These are phyloP conservation scores for Rhincodon typus DNA, from an alignment of 2,797 vertebrate genomes.

Conservation along the genomic window DNA sequence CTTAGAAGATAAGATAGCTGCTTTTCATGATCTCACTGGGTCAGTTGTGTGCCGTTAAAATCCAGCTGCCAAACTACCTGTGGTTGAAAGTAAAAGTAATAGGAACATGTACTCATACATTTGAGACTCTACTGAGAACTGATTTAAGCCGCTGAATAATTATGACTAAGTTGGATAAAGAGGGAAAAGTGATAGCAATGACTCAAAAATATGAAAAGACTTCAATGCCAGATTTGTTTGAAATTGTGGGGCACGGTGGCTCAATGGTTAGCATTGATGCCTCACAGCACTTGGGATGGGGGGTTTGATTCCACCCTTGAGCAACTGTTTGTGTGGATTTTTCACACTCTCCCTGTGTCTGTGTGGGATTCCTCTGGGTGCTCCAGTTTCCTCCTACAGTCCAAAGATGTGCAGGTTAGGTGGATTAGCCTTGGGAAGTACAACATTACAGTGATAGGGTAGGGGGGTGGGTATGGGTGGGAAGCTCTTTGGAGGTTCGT, in stretches of 20 bases:
- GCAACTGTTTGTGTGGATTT: too few relatives aligned
- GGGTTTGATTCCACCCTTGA: too few relatives aligned
- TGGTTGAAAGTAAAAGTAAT: not conserved
- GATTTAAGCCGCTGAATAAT: not conserved
- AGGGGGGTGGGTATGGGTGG: too few relatives aligned
- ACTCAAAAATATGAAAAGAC: not conserved
- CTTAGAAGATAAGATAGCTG: not conserved
- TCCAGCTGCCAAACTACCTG: not conserved
- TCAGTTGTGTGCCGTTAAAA: not conserved
- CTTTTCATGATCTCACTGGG: not conserved
- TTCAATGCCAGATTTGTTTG: not conserved
- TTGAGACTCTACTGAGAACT: not conserved
- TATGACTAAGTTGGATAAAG: not conserved
- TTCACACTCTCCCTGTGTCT: too few relatives aligned
- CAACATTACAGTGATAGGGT: too few relatives aligned
- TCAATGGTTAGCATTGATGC: too few relatives aligned
- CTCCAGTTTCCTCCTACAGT: too few relatives aligned
- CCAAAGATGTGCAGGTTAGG: too few relatives aligned
- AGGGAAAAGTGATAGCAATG: not conserved
- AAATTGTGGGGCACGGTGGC: not conserved
- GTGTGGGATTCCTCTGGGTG: too few relatives aligned
- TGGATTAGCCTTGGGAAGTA: too few relatives aligned
- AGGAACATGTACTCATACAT: not conserved
- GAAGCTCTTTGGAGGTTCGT: too few relatives aligned
- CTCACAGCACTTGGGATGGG: too few relatives aligned